Evolutionary conservation across 2,797 vertebrate genomes (phyloP), one percentile per base, ranked within the genome.

Genomic region (Galagoides demidoff): DNA sequence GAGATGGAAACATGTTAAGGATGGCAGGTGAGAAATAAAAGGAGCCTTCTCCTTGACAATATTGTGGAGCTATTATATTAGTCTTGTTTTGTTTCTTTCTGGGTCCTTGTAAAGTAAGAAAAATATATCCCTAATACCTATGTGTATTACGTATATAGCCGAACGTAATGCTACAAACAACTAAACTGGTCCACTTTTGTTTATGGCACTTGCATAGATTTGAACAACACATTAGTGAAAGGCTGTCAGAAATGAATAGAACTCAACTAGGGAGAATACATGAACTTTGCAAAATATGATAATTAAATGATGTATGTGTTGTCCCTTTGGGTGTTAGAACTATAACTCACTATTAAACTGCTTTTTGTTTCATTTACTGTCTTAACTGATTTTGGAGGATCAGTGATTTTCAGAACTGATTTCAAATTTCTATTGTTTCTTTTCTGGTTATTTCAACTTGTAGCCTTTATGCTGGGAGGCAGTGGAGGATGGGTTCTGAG

Each of bases 351-450:
- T 61, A 43, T 71, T 81, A 81, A 59, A 90, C 85, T 73, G 17
- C 3, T 19, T 49, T 83, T 77, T n/a, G 6, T 1, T 66, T 89
- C 43, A 27, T 77, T 89, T 70, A 52, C 70, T 92, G 78, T 76
- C 20, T 22, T 70, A 74, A 71, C 9, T 87, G 23, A 12, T 39
- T 84, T 71, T 82, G 27, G 73, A 85, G 61, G 19, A 37, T 49
- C 13, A 93, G 27, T 93, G 39, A 84, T 31, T 82, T 96, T 84
- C 55, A 74, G 57, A 43, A 78, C 49, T 71, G 31, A 95, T 85
- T 89, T 96, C 74, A 19, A 19, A 83, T 64, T 79, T 66, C 52
- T 77, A 64, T 77, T 84, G 52, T 5, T 64, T 91, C 13, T 90
- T 52, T 61, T 17, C 34, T 89, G 22, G 9, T 57, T 93, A 64